Base-by-base conservation (phyloP, 2,797 vertebrate genomes). In the Squalus acanthias region DNA sequence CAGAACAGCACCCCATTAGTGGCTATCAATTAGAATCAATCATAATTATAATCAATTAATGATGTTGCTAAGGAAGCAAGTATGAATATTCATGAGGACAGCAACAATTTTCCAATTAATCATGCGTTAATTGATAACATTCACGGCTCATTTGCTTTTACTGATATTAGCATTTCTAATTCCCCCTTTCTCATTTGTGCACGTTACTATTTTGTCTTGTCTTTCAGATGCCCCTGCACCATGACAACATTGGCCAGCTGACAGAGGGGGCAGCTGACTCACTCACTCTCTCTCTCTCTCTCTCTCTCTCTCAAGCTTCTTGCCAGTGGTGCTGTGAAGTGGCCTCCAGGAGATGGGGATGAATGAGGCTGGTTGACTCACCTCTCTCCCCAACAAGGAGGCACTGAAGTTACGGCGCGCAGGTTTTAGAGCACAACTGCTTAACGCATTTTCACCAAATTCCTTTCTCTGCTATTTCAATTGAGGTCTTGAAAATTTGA, bases 21-120 rank as follows among this genome's bases (percentile, higher is more conserved):
- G 46, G 46, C 67, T 60, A 95, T 95, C 94, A 95, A 57, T 76
- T 74, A 95, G 94, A 95, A 57, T 74, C 93, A 95, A 76, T 95
- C 94, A 95, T 95, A 95, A 95, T 74, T 95, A 95, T 95, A 76
- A 95, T 95, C 94, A 95, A 95, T 95, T 95, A 74, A 72, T 95
- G 70, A 57, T 26, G 50, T 53, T 76, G 70, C 70, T 20, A 76
- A 76, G 70, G 53, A 29, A 33, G 50, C 26, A 95, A 8, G 50
- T 76, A 76, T 95, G 70, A 95, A 95, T 95, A 95, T 95, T 95
- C 70, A 95, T 76, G 6, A 76, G 67, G 15, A 29, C 29, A 26
- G 46, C 50, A 76, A 53, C 46, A 76, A 95, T 95, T 95, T 57
- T 76, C 53, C 70, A 76, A 95, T 95, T 76, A 95, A 74, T 76